Base-by-base conservation (phyloP, 2,113 vertebrate species). In the Monarcha castaneiventris region DNA sequence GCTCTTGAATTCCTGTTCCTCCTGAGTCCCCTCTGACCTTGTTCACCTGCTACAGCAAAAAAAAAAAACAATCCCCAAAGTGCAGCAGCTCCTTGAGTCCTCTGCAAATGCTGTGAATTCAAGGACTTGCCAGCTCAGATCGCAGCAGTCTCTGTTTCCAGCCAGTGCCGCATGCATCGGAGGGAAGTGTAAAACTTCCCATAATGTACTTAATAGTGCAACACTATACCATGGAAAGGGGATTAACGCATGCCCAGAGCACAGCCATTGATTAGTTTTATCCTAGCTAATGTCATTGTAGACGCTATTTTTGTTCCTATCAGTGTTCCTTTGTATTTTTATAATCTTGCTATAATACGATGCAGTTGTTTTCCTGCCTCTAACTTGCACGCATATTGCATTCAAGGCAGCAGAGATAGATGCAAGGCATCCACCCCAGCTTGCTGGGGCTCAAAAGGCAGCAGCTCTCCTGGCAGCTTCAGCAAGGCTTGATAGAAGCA, bases 211-310 rank as follows among this genome's bases (percentile, higher is more conserved):
- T 96, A 90, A 96, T 56, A 87, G 88, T 93, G 95, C 93, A 96
- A 95, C 92, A 37, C 76, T 95, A 95, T 56, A 84, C 83, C 56
- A 75, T 46, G 58, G 66, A 95, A 86, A 83, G 48, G 52, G 86
- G 59, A 96, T 97, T 96, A 93, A 89, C 0, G 4, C 62, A 72
- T 87, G 94, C 66, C 95, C 87, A 85, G 84, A 91, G 95, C 87
- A 94, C 74, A 64, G 52, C 13, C 4, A 95, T 96, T 97, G 95
- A 97, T 97, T 96, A 91, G 62, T 76, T 96, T 96, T 94, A 94
- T 93, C 89, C 94, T 93, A 91, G 79, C 59, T 96, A 90, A 84
- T 95, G 94, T 90, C 84, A 94, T 93, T 95, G 90, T 52, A 83
- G 93, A 77, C 32, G 33, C 84, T 96, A 94, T 94, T 96, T 96